phyloP scores from a whole-genome alignment of 92 coral and sea anemone genomes.

The Umimayanthus kanabou region DNA sequence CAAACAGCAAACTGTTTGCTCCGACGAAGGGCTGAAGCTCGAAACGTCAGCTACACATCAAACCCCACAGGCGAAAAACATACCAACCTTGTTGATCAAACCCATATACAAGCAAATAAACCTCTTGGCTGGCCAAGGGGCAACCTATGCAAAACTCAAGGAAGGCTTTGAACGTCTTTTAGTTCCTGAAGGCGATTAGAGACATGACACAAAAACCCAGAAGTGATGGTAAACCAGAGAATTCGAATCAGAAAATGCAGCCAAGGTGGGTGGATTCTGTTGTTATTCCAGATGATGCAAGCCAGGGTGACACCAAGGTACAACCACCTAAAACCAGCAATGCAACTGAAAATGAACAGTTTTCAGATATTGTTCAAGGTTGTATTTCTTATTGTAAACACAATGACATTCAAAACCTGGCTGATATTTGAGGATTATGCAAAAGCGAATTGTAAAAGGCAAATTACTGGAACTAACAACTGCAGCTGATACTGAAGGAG shows the following conservation, averaged over 20 bases:
- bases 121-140: constrained; percentile 17
- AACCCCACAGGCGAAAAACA: no score
- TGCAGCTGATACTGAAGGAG: constrained; percentile 42
- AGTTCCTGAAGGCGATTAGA: constrained; percentile 18
- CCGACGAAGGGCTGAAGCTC: no score
- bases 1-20: no score
- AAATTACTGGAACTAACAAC: constrained; percentile 47
- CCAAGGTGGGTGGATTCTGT: constrained; percentile 1
- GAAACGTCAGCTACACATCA: no score
- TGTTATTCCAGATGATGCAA: constrained; percentile 10
- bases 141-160: constrained; percentile 8
- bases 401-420: constrained; percentile 53
- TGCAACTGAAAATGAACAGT: constrained; percentile 12
- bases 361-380: constrained; percentile 17
- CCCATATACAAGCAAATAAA: neutral
- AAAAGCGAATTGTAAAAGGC: constrained; percentile 55
- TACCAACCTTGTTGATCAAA: no score
- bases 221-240: constrained; percentile 11
- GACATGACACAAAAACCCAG: constrained; percentile 1
- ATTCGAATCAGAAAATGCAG: constrained; percentile 24
- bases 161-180: constrained; percentile 11
- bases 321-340: constrained; percentile 5
- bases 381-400: constrained; percentile 44
- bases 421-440: constrained; percentile 55
- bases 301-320: constrained; percentile 10